Evolutionary conservation across 2,797 vertebrate genomes (phyloP).

Genomic region (Syndactyla subalaris): DNA sequence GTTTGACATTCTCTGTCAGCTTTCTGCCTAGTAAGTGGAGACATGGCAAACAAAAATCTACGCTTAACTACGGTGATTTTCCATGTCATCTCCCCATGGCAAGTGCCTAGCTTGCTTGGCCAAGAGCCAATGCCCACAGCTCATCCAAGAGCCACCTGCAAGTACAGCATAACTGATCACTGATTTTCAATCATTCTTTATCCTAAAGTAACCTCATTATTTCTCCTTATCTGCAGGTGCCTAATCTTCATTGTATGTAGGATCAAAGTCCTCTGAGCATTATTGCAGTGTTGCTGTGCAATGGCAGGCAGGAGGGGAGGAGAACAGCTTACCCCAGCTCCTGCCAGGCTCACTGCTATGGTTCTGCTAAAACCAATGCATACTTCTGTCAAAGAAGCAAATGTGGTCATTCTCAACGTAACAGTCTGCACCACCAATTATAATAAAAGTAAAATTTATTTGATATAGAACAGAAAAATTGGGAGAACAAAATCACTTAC

Average conservation of each 20-base stretch:
- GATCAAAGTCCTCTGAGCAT: background rate
- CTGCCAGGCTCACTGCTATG: rapidly evolving
- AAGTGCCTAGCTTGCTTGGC: background rate
- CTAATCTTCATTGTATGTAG: background rate
- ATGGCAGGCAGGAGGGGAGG: background rate
- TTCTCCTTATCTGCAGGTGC: background rate
- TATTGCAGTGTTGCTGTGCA: background rate
- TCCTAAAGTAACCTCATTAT: background rate
- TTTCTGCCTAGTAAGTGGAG: background rate
- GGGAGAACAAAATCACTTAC: constrained; percentile 36
- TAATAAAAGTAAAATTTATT: constrained; percentile 71
- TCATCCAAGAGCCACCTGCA: background rate
- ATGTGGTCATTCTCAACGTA: background rate
- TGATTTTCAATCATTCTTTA: background rate
- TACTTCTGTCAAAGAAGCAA: background rate
- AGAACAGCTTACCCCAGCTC: background rate
- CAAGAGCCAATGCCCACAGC: background rate
- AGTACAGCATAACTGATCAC: background rate
- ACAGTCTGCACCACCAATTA: constrained; percentile 16
- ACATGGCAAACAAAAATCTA: background rate
- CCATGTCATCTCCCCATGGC: background rate
- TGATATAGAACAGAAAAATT: constrained; percentile 48
- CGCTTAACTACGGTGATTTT: background rate
- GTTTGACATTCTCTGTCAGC: background rate
- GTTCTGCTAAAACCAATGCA: background rate